These are phyloP conservation scores for Ameiurus melas DNA, from an alignment of 2,113 vertebrate genomes.

Conservation along the genomic window DNA sequence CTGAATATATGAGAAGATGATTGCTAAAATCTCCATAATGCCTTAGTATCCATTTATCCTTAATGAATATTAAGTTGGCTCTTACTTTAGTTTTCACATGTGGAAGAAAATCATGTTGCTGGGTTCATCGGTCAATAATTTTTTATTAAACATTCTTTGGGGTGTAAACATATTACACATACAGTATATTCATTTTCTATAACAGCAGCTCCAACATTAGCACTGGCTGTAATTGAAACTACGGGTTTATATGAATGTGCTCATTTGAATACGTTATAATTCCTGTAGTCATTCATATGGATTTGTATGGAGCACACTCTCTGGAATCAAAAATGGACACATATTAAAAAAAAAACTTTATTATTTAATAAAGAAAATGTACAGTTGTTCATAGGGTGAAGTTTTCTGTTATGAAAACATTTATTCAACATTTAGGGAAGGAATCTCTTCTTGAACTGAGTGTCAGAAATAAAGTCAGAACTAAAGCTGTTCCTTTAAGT, in stretches of 20 bases:
- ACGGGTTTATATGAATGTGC: neutral
- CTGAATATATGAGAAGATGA: neutral
- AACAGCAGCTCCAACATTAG: neutral
- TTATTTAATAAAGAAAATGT: too few relatives aligned
- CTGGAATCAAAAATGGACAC: neutral
- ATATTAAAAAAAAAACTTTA: too few relatives aligned
- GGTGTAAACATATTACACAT: too few relatives aligned
- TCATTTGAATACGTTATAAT: neutral
- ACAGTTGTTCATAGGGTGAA: too few relatives aligned
- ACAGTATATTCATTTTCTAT: neutral
- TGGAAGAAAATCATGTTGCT: neutral
- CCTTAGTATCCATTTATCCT: neutral
- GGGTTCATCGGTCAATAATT: neutral
- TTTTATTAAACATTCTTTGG: too few relatives aligned
- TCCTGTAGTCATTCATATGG: neutral
- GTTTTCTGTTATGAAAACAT: too few relatives aligned
- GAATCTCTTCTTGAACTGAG: too few relatives aligned
- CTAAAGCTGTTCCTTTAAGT: neutral
- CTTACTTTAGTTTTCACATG: neutral
- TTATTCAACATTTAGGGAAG: neutral
- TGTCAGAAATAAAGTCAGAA: neutral
- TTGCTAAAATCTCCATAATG: neutral
- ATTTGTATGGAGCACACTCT: neutral
- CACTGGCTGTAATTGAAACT: neutral
- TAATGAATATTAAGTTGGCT: neutral